Conservation (phyloP, 2,797 vertebrate species). For the Esox masquinongy region DNA sequence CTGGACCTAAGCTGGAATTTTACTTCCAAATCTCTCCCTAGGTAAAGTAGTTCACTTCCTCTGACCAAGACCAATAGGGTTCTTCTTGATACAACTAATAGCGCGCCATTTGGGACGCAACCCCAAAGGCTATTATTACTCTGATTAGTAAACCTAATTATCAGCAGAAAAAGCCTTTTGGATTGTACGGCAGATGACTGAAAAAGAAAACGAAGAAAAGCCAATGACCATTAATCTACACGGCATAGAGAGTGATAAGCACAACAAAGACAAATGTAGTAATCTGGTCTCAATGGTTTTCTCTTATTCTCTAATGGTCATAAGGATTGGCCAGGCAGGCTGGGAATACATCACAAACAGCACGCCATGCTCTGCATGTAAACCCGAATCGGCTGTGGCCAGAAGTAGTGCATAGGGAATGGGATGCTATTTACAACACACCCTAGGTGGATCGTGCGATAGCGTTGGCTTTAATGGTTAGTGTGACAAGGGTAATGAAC, state of each 20-base stretch:
- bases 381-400: background rate
- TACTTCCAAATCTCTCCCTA: background rate
- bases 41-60: background rate
- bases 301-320: conserved; percentile 37
- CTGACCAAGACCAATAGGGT: background rate
- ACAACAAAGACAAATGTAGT: conserved; percentile 59
- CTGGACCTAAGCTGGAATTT: conserved; percentile 14
- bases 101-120: background rate
- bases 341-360: conserved; percentile 27
- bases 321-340: conserved; percentile 38
- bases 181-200: conserved; percentile 29
- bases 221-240: conserved; percentile 43
- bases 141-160: conserved; percentile 75
- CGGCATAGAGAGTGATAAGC: conserved; percentile 53
- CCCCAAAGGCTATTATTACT: conserved; percentile 58
- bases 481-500: conserved; percentile 15
- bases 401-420: background rate
- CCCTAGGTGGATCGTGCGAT: background rate
- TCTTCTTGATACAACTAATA: background rate
- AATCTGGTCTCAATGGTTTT: conserved; percentile 56
- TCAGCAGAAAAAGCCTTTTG: conserved; percentile 5
- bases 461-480: conserved; percentile 9
- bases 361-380: background rate
- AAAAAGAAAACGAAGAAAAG: conserved; percentile 19
- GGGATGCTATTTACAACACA: background rate